Evolutionary conservation across 1,140 invertebrate species (phyloP).

Genomic region (Tetramorium parvispinum): DNA sequence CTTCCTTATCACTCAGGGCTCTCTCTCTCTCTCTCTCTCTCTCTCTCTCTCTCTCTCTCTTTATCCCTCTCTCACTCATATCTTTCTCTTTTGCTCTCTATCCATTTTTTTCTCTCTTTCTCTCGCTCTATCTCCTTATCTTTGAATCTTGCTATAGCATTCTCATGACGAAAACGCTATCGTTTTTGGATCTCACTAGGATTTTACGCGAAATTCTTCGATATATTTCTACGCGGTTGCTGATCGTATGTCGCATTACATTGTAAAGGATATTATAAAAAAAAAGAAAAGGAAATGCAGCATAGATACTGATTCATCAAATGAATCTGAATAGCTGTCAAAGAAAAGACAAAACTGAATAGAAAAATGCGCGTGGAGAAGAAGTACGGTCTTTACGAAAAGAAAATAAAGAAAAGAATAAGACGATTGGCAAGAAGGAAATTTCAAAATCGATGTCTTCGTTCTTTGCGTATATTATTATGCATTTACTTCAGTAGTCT

Average conservation of each 20-base stretch:
- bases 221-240: constrained; percentile 57
- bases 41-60: not conserved
- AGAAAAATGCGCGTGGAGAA: constrained; percentile 11
- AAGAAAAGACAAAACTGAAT: constrained; percentile 1
- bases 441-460: constrained; percentile 70
- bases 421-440: constrained; percentile 2
- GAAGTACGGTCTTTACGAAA: constrained; percentile 14
- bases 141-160: constrained; percentile 36
- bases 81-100: constrained; percentile 48
- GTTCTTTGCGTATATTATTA: constrained; percentile 73
- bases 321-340: constrained; percentile 17
- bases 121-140: not conserved
- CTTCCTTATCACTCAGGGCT: constrained; percentile 44
- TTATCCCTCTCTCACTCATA: no score
- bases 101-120: constrained; percentile 59
- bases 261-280: not conserved
- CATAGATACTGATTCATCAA: constrained; percentile 25
- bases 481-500: constrained; percentile 83
- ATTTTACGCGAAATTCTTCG: constrained; percentile 57
- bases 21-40: constrained; percentile 56
- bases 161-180: constrained; percentile 34
- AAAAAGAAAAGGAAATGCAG: constrained; percentile 1
- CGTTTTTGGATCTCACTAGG: constrained; percentile 38
- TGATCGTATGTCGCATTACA: constrained; percentile 12
- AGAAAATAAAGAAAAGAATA: constrained; percentile 50